These are phyloP conservation scores for Mormoops blainvillei DNA, from an alignment of 2,113 vertebrate genomes.

Conservation along the genomic window DNA sequence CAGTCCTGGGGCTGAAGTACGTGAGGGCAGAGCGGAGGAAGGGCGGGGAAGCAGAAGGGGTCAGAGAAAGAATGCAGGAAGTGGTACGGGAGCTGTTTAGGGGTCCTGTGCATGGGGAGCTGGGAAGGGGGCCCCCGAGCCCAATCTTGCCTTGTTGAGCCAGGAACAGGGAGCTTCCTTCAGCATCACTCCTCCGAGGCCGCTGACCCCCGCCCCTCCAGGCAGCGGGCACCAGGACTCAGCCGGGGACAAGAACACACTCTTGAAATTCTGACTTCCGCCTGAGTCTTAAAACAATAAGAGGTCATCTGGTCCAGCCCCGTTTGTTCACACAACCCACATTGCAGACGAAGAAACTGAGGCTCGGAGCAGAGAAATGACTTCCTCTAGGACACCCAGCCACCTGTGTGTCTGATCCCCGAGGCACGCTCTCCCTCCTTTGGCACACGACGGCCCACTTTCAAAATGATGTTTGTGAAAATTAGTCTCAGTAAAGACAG, in stretches of 20 bases:
- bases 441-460: not conserved
- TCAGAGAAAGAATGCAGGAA: not conserved
- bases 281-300: not conserved
- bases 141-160: not conserved
- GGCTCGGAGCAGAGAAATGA: fast-evolving
- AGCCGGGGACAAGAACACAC: not conserved
- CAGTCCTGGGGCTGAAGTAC: not conserved
- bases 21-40: not conserved
- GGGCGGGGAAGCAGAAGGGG: not conserved
- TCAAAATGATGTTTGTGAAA: conserved; percentile 47
- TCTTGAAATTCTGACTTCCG: not conserved
- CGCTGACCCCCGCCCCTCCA: too few species aligned
- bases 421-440: fast-evolving
- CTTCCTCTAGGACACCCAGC: not conserved
- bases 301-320: not conserved
- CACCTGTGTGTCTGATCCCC: fast-evolving
- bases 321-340: not conserved
- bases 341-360: not conserved
- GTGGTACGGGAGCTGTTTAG: not conserved
- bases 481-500: conserved; percentile 15
- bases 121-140: not conserved
- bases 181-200: not conserved
- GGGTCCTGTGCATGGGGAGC: not conserved
- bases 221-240: too few species aligned
- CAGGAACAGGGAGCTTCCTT: not conserved